Evolutionary conservation across 2,797 vertebrate species (phyloP).

Genomic region (Salmo trutta): DNA sequence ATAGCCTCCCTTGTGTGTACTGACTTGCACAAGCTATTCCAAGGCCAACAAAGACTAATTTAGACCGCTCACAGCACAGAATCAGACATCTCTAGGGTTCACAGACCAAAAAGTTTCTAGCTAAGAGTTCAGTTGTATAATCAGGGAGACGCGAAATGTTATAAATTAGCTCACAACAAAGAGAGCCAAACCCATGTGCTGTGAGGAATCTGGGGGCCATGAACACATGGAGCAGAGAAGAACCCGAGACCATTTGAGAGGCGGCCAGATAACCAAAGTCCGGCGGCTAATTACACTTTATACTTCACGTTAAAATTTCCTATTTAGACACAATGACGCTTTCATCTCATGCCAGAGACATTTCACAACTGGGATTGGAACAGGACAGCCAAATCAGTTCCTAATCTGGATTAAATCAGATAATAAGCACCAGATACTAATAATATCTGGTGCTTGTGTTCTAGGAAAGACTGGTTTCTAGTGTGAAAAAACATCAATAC

Average conservation of each 20-base stretch:
- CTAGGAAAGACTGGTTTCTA: background rate
- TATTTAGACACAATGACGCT: conserved; percentile 25
- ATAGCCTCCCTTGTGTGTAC: conserved; percentile 23
- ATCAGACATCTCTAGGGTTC: background rate
- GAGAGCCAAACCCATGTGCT: conserved; percentile 32
- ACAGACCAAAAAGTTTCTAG: background rate
- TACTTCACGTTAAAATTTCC: conserved; percentile 25
- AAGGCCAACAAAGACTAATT: conserved; percentile 50
- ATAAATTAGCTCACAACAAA: conserved; percentile 33
- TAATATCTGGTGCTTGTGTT: conserved; percentile 8
- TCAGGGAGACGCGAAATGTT: conserved; percentile 21
- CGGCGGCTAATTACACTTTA: conserved; percentile 37
- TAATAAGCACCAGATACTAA: background rate
- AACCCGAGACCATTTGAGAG: conserved; percentile 12
- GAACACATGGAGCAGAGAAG: conserved; percentile 15
- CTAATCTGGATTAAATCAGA: conserved; percentile 13
- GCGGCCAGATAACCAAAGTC: background rate
- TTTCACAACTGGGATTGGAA: conserved; percentile 29
- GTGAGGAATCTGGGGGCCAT: background rate
- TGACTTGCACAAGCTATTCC: conserved; percentile 32
- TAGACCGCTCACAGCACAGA: conserved; percentile 11
- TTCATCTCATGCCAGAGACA: conserved; percentile 19
- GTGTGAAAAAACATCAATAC: background rate
- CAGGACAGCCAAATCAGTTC: conserved; percentile 31
- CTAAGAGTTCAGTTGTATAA: conserved; percentile 32